Base-by-base conservation (phyloP, 2,797 vertebrate genomes). In the Nyctibius grandis region DNA sequence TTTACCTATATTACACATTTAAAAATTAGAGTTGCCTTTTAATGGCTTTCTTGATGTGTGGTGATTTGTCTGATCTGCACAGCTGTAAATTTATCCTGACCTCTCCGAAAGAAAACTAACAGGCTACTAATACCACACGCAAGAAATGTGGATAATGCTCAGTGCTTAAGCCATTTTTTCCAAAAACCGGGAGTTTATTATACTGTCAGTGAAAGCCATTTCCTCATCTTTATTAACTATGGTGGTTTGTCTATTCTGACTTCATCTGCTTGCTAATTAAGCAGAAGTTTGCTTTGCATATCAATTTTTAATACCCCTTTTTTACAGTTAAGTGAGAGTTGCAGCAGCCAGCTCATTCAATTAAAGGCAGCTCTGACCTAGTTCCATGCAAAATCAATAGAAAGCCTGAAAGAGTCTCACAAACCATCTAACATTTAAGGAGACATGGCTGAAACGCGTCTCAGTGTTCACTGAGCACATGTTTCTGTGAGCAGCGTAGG, bases 341-440 rank as follows among this genome's bases (percentile, higher is more conserved):
- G 93, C 88, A 90, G 92, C 88, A 69, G 56, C 61, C 94, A 79
- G 85, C 85, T 92, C 91, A 65, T 91, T 93, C 91, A 93, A 91
- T 97, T 96, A 96, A 97, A 96, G 97, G 94, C 95, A 93, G 82
- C 31, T 76, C 91, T 98, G 97, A 97, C 97, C 98, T 97, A 98
- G 78, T 98, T 98, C 92, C 95, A 82, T 91, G 89, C 74, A 95
- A 97, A 98, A 97, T 97, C 97, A 97, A 95, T 96, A 85, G 54
- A 88, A 72, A 73, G 63, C 61, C 88, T 86, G 53, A 75, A 85
- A 83, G 54, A 80, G 47, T 69, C 87, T 89, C 88, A 74, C 11
- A 72, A 93, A 90, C 29, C 33, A 59, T 75, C 82, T 86, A 95
- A 78, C 64, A 68, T 90, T 94, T 92, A 93, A 95, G 94, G 76